Evolutionary conservation across 2,888 invertebrate genomes (phyloP).

Genomic region (Fragum fragum): DNA sequence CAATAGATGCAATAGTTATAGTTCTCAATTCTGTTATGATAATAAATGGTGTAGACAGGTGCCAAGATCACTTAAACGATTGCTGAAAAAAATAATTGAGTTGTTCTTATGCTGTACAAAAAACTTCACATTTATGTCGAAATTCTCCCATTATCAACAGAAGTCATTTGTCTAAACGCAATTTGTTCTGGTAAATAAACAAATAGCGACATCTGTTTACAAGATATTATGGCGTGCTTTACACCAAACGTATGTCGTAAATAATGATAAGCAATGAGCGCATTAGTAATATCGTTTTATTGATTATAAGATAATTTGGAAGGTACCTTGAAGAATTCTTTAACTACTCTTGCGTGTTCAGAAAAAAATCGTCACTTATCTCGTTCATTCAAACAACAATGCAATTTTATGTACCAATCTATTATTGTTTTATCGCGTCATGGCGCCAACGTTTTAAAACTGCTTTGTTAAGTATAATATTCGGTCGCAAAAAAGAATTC

Average conservation of each 20-base stretch:
- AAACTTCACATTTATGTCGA: constrained; percentile 47
- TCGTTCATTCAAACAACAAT: neutral
- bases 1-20: neutral
- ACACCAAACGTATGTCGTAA: constrained; percentile 41
- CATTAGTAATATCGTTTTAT: constrained; percentile 39
- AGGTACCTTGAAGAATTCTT: constrained; percentile 6
- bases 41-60: constrained; percentile 18
- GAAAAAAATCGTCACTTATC: constrained; percentile 6
- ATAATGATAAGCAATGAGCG: constrained; percentile 45
- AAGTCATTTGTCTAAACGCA: constrained; percentile 64
- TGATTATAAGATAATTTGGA: constrained; percentile 42
- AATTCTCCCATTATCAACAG: constrained; percentile 62
- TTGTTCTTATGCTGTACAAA: constrained; percentile 50
- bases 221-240: constrained; percentile 48
- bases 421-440: neutral
- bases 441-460: neutral
- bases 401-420: neutral
- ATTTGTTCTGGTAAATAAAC: constrained; percentile 70
- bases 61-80: constrained; percentile 49
- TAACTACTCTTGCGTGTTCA: constrained; percentile 7
- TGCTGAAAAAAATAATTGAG: constrained; percentile 58
- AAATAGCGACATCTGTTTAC: constrained; percentile 66
- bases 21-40: neutral
- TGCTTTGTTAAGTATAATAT: no score
- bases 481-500: no score